phyloP scores from a whole-genome alignment of 2,888 invertebrate genomes.

The Cheilosia vernalis region DNA sequence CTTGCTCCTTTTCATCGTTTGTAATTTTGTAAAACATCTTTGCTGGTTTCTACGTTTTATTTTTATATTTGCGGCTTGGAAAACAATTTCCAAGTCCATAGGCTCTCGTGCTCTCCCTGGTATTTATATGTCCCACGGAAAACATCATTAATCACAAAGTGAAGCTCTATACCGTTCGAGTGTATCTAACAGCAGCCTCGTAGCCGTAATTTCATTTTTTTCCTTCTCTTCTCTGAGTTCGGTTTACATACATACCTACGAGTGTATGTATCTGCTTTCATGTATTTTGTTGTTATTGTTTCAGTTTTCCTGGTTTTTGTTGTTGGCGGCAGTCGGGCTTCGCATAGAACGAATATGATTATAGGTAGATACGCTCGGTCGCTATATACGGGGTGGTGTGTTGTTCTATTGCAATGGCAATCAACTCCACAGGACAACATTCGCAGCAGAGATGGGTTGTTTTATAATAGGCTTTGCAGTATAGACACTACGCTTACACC shows the following conservation, averaged over 20 bases:
- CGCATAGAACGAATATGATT: slow-evolving; percentile 58
- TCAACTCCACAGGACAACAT: slow-evolving; percentile 70
- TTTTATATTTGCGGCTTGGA: slow-evolving; percentile 66
- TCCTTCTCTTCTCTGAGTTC: slow-evolving; percentile 24
- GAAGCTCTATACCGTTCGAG: slow-evolving; percentile 75
- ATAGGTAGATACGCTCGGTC: neutral
- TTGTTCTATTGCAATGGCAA: slow-evolving; percentile 69
- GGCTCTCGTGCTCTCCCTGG: slow-evolving; percentile 60
- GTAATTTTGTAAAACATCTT: slow-evolving; percentile 35
- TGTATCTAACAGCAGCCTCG: slow-evolving; percentile 75
- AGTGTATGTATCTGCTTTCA: slow-evolving; percentile 11
- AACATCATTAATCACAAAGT: slow-evolving; percentile 83
- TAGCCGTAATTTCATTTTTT: slow-evolving; percentile 67
- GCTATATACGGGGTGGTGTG: slow-evolving; percentile 60
- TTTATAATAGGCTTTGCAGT: slow-evolving; percentile 68
- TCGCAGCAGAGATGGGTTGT: slow-evolving; percentile 57
- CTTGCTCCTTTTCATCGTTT: neutral
- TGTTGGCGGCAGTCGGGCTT: slow-evolving; percentile 62
- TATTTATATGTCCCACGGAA: slow-evolving; percentile 81
- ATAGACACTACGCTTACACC: slow-evolving; percentile 55
- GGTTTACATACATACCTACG: slow-evolving; percentile 14
- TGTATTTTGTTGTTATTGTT: slow-evolving; percentile 68
- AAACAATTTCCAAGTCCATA: slow-evolving; percentile 70
- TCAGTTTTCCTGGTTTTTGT: slow-evolving; percentile 66
- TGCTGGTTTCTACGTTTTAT: slow-evolving; percentile 15